Conservation (phyloP, 2,113 vertebrate species). For the Pluvialis apricaria region DNA sequence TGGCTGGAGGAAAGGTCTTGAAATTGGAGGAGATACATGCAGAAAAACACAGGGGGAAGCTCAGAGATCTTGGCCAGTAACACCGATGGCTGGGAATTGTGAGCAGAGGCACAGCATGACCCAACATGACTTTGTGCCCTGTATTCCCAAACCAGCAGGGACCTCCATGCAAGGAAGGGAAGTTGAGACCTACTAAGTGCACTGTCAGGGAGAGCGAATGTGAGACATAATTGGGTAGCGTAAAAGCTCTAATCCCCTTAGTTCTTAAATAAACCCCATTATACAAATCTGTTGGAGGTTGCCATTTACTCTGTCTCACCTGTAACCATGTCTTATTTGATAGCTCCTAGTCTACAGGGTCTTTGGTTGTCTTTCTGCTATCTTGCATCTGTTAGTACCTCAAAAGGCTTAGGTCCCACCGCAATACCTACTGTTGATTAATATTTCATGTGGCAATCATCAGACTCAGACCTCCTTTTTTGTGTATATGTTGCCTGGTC, state of each 20-base stretch:
- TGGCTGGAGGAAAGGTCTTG: not conserved
- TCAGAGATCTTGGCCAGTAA: not conserved
- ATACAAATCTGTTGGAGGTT: not conserved
- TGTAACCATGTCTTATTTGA: not conserved
- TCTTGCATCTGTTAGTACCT: not conserved
- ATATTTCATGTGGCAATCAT: not conserved
- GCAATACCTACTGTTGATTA: not conserved
- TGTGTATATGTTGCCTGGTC: not conserved
- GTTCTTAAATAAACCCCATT: not conserved
- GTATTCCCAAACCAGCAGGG: not conserved
- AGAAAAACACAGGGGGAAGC: not conserved
- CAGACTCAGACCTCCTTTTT: not conserved
- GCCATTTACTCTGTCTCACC: not conserved
- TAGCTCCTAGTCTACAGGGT: not conserved
- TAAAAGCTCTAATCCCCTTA: not conserved
- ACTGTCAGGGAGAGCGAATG: fast-evolving
- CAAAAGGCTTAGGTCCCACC: not conserved
- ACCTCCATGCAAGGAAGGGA: not conserved
- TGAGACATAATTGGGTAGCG: not conserved
- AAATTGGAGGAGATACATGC: not conserved
- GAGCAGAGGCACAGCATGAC: not conserved
- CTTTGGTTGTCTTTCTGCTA: not conserved
- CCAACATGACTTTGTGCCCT: not conserved
- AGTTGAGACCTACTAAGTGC: not conserved
- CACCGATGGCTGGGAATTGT: not conserved